Evolutionary conservation across 2,113 vertebrate genomes (phyloP), one percentile per base, ranked within the genome.

Genomic region (Leptodactylus fuscus): DNA sequence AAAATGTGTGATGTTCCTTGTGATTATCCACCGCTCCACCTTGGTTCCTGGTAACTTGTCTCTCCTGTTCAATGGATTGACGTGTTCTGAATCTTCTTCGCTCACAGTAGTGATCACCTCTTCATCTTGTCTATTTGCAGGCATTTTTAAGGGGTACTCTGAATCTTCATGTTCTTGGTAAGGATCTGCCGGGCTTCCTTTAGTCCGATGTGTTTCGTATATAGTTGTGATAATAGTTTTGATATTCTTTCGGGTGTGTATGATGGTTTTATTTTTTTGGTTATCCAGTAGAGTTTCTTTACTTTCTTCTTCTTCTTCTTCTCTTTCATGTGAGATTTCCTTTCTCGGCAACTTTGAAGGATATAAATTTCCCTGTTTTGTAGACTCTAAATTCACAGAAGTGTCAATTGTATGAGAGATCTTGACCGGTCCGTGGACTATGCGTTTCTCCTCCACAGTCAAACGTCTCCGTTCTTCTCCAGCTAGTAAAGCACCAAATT

Each of bases 401-500:
- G 58, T 67, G 18, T 48, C 74, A 27, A 38, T 9, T n/a, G 1
- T 41, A 12, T 70, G 75, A 20, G 83, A 62, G 1, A 24, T 58
- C 49, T 36, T 32, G 32, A 51, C 74, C 29, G 60, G 48, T 71
- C 24, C 76, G 7, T 41, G 48, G 1, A 13, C 62, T 75, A 51
- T 22, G 65, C 6, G 32, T 24, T 29, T 65, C 16, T 85, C 76
- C 34, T 69, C 83, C 51, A 70, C 76, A 80, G 67, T 78, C 60
- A 44, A 11, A 46, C n/a, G 62, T 44, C 71, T 71, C 44, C 62
- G 13, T 55, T 80, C 83, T 41, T 80, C 44, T 71, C 75, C 29
- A 85, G 75, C 83, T 85, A 85, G 29, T 65, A 85, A 84, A 85
- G 74, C 44, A 85, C 58, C 83, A 85, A 77, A 85, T 78, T 65